phyloP scores from a whole-genome alignment of 2,888 invertebrate genomes.

The Glyphotaelius pellucidus region DNA sequence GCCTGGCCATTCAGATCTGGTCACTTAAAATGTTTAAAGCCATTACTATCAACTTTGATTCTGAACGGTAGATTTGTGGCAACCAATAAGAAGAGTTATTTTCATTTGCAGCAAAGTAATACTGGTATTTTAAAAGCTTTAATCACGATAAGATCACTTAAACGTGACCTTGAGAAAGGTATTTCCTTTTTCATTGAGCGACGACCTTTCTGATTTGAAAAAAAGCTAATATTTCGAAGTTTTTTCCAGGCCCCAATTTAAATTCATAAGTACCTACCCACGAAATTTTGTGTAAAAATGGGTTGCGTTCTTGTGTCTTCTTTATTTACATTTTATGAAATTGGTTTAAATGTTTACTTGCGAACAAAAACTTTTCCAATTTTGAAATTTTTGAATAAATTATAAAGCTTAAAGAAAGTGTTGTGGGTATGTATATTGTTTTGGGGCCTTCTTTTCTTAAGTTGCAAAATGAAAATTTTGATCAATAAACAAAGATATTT shows the following conservation, averaged over 20 bases:
- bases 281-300: not conserved
- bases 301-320: not conserved
- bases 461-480: too few species aligned
- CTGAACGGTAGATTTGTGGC: too few species aligned
- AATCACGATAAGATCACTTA: not conserved
- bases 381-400: not conserved
- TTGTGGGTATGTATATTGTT: too few species aligned
- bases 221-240: too few species aligned
- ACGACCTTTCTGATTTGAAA: too few species aligned
- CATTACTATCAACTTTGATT: too few species aligned
- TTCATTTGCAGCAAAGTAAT: too few species aligned
- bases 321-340: not conserved
- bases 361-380: not conserved
- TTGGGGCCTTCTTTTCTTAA: too few species aligned
- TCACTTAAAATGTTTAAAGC: too few species aligned
- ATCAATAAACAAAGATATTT: too few species aligned
- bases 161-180: not conserved
- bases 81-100: not conserved
- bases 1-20: too few species aligned
- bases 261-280: not conserved
- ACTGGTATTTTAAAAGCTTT: not conserved
- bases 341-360: not conserved
- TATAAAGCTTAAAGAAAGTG: too few species aligned
- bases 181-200: not conserved
- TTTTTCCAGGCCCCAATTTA: not conserved